A percentile compares a stretch with the other conserved stretches of the same genome.
phyloP scores from a whole-genome alignment of 2,797 vertebrate species.

The Bradypus variegatus region DNA sequence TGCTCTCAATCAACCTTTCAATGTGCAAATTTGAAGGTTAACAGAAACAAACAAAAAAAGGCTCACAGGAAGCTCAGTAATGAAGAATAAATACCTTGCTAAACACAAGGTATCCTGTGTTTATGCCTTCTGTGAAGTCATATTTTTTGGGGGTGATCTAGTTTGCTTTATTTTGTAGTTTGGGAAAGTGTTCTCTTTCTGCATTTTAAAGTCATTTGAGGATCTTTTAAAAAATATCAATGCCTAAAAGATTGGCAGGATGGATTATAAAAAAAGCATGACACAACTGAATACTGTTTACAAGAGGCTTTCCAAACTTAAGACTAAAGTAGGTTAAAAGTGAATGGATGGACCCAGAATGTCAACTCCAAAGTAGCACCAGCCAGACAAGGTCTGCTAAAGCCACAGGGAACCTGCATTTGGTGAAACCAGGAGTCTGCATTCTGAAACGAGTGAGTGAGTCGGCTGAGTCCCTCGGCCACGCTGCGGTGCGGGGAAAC shows the following conservation, averaged over 20 bases:
- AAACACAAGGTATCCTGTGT: neutral
- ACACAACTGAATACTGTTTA: too few relatives aligned
- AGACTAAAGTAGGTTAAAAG: too few relatives aligned
- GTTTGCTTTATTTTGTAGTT: neutral
- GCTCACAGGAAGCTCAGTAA: neutral
- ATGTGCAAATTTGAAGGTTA: neutral
- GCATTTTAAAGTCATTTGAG: neutral
- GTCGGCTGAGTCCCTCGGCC: too few relatives aligned
- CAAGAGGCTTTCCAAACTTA: too few relatives aligned
- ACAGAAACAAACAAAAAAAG: rapidly evolving
- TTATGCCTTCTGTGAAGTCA: neutral
- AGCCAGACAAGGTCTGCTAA: too few relatives aligned
- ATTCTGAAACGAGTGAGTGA: too few relatives aligned
- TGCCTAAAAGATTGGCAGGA: neutral
- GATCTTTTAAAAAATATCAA: neutral
- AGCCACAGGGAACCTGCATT: too few relatives aligned
- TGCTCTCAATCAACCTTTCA: neutral
- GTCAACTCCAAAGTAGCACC: too few relatives aligned
- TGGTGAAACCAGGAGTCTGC: too few relatives aligned
- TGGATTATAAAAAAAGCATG: too few relatives aligned
- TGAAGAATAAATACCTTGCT: neutral
- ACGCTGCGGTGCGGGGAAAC: too few relatives aligned
- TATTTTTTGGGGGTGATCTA: neutral
- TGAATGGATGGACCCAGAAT: too few relatives aligned
- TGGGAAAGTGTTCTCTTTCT: neutral